Conservation (phyloP, 2,888 invertebrate genomes). For the Dasypogon diadema region DNA sequence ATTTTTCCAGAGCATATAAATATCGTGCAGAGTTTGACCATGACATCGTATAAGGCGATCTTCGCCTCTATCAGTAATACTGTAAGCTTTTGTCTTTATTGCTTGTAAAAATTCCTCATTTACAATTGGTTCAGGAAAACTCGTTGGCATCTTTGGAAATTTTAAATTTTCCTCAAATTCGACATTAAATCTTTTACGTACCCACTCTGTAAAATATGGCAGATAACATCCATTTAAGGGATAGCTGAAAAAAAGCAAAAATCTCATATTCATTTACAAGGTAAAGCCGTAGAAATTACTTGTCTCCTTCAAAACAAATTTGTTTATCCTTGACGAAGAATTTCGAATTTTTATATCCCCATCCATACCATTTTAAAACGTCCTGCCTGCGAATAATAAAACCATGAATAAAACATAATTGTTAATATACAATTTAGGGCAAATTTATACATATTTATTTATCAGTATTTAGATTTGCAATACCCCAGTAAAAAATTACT, state of each 20-base stretch:
- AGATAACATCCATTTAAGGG: constrained; percentile 77
- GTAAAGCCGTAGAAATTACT: constrained; percentile 72
- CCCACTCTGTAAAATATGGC: constrained; percentile 87
- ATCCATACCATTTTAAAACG: constrained; percentile 97
- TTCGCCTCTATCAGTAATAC: constrained; percentile 79
- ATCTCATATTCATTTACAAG: neutral
- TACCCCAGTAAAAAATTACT: too few species aligned
- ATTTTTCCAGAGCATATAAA: constrained; percentile 81
- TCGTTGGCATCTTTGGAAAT: constrained; percentile 72
- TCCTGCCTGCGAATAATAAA: too few species aligned
- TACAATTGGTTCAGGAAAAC: constrained; percentile 77
- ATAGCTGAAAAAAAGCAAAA: constrained; percentile 72
- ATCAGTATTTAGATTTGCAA: too few species aligned
- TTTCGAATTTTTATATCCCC: constrained; percentile 98
- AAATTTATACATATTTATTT: too few species aligned
- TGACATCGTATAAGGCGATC: constrained; percentile 91
- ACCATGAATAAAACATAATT: too few species aligned
- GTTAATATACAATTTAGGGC: too few species aligned
- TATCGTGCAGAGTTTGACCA: constrained; percentile 93
- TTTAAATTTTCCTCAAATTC: constrained; percentile 69
- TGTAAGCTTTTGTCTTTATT: constrained; percentile 71
- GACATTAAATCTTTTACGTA: constrained; percentile 78
- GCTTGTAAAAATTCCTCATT: constrained; percentile 74
- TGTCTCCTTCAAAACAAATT: constrained; percentile 84
- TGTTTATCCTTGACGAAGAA: constrained; percentile 78